phyloP scores from a whole-genome alignment of 2,113 vertebrate species.

The Xiphophorus couchianus region DNA sequence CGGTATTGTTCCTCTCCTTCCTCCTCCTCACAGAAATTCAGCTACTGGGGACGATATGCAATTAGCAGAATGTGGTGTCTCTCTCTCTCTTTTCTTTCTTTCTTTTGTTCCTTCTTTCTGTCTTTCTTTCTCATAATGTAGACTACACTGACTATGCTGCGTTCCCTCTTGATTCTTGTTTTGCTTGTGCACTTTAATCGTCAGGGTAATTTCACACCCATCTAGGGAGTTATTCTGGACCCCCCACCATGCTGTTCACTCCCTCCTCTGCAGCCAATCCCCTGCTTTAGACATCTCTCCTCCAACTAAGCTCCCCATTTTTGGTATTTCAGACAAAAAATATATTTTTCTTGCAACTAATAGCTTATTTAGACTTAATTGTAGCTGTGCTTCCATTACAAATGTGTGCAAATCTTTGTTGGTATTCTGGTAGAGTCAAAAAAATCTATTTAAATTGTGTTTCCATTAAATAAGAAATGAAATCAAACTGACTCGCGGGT shows the following conservation, averaged over 20 bases:
- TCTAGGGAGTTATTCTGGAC: constrained; percentile 36
- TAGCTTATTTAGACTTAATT: not conserved
- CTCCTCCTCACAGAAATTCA: constrained; percentile 16
- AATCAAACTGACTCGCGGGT: too few species aligned
- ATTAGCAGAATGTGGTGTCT: not conserved
- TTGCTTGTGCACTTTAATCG: constrained; percentile 22
- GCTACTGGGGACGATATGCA: not conserved
- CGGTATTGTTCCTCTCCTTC: constrained; percentile 4
- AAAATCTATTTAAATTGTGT: too few species aligned
- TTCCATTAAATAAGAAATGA: too few species aligned
- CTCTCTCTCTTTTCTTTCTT: not conserved
- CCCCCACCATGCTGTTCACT: constrained; percentile 38
- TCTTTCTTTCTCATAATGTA: not conserved
- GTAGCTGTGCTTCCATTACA: too few species aligned
- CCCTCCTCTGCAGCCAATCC: constrained; percentile 27
- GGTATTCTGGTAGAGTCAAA: too few species aligned
- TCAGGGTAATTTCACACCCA: constrained; percentile 55
- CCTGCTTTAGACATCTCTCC: not conserved
- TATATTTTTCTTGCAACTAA: not conserved
- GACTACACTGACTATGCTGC: not conserved
- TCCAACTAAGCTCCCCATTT: not conserved
- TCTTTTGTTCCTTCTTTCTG: not conserved
- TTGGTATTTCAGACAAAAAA: not conserved
- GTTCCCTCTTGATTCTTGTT: constrained; percentile 7
- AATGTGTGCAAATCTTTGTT: too few species aligned